Conservation (phyloP, 2,113 vertebrate species). For the Hiodon tergisus region DNA sequence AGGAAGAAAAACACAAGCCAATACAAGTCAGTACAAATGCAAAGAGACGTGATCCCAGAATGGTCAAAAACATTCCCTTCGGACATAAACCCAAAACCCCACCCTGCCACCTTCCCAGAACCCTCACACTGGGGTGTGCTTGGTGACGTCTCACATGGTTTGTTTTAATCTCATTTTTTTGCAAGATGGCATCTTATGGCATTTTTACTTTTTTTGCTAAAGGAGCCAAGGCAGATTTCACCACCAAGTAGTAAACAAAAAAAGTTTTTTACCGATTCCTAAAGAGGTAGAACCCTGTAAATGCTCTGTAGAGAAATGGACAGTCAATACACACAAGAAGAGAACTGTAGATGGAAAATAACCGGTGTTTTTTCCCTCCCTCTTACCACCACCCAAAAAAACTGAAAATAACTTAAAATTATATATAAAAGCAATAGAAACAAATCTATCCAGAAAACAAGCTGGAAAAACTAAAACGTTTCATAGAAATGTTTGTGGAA, state of each 20-base stretch:
- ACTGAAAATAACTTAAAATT: slow-evolving; percentile 24
- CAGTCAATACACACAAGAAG: slow-evolving; percentile 38
- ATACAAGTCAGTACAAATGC: slow-evolving; percentile 34
- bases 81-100: not conserved
- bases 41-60: slow-evolving; percentile 36
- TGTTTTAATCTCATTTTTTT: slow-evolving; percentile 21
- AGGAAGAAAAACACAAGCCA: slow-evolving; percentile 40
- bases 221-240: slow-evolving; percentile 65
- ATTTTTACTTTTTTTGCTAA: slow-evolving; percentile 49
- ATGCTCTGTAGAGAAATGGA: slow-evolving; percentile 47
- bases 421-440: slow-evolving; percentile 20
- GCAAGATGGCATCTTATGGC: slow-evolving; percentile 33
- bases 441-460: slow-evolving; percentile 23
- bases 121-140: slow-evolving; percentile 48
- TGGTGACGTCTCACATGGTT: slow-evolving; percentile 35
- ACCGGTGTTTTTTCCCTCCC: slow-evolving; percentile 1
- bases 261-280: slow-evolving; percentile 40
- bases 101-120: slow-evolving; percentile 9
- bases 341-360: not conserved
- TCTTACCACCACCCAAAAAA: not conserved
- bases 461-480: slow-evolving; percentile 32
- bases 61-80: slow-evolving; percentile 31
- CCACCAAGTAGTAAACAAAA: slow-evolving; percentile 63
- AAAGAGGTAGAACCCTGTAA: slow-evolving; percentile 67
- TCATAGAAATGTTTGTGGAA: slow-evolving; percentile 38